Base-by-base conservation (phyloP, 2,888 invertebrate species). In the Lithophane socia region DNA sequence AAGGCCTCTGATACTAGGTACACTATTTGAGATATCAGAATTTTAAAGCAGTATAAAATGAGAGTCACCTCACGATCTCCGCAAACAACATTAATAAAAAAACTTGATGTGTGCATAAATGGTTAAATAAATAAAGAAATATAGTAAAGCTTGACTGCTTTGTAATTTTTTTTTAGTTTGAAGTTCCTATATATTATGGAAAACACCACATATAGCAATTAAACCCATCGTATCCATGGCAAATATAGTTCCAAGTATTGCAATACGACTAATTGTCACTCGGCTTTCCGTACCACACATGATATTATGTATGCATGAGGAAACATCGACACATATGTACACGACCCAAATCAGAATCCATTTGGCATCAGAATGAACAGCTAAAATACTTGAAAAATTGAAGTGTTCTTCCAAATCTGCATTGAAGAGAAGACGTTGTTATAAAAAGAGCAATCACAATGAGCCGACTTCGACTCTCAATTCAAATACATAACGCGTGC, bases 401-500 rank as follows among this genome's bases (percentile, higher is more conserved):
- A 61, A 80, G 84, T 76, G 77, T 80, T 65, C 76, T 80, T 67
- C 73, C 66, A 83, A 85, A 88, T 85, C 70, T 82, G 79, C 77
- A 85, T 75, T 79, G 76, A 80, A 73, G 69, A 78, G 74, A 81
- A 83, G 73, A 73, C 79, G 56, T 79, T 88, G 85, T 88, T 86
- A 87, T 87, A 88, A 88, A 86, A 88, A 86, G 86, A 75, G 83
- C 88, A 87, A 88, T 88, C 87, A 87, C 87, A 88, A 87, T 88
- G 82, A 77, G 78, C 79, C 80, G 70, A 79, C 79, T 84, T 87
- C 80, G 77, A 81, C 79, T 84, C 86, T 86, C 87, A 91, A 92
- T 92, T 91, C 90, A 89, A 92, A 92, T 90, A 92, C 90, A 91
- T 91, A 92, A 93, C 91, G 90, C 86, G 90, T 92, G 89, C 90